Evolutionary conservation across 1,140 invertebrate genomes (phyloP).

Genomic region (Dendrolimus kikuchii): DNA sequence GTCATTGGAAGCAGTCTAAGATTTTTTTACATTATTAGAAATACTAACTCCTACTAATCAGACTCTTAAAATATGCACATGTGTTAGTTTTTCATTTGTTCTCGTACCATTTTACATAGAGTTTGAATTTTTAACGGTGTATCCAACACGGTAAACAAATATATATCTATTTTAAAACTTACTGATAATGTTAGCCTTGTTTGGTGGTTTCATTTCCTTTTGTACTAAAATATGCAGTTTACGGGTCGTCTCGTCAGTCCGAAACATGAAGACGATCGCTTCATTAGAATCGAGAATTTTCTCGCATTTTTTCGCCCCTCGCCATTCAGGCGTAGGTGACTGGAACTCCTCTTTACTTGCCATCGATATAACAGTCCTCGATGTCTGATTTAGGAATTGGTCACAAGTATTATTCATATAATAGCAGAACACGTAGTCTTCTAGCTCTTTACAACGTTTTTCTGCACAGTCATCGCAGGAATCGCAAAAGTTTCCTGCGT

Average conservation of each 20-base stretch:
- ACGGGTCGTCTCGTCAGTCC: background rate
- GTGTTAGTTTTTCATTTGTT: too few species aligned
- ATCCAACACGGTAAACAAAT: too few species aligned
- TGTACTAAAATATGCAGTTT: conserved; percentile 34
- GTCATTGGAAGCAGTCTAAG: too few species aligned
- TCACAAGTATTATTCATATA: conserved; percentile 72
- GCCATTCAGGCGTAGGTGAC: too few species aligned
- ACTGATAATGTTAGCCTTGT: conserved; percentile 38
- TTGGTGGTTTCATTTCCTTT: conserved; percentile 32
- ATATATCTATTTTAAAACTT: conserved; percentile 12
- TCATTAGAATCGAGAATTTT: too few species aligned
- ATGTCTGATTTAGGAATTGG: conserved; percentile 64
- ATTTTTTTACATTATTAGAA: too few species aligned
- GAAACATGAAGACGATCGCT: too few species aligned
- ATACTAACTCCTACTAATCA: too few species aligned
- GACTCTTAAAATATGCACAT: too few species aligned
- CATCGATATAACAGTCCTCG: conserved; percentile 44
- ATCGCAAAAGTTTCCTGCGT: conserved; percentile 80
- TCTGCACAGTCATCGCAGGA: conserved; percentile 70
- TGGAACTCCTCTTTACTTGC: conserved; percentile 33
- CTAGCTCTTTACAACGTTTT: conserved; percentile 80
- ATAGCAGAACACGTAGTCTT: conserved; percentile 81
- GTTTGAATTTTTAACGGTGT: too few species aligned
- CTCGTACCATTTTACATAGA: too few species aligned
- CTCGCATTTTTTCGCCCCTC: too few species aligned